Conservation (phyloP, 1,140 invertebrate genomes). For the Aphaenogaster floridana region DNA sequence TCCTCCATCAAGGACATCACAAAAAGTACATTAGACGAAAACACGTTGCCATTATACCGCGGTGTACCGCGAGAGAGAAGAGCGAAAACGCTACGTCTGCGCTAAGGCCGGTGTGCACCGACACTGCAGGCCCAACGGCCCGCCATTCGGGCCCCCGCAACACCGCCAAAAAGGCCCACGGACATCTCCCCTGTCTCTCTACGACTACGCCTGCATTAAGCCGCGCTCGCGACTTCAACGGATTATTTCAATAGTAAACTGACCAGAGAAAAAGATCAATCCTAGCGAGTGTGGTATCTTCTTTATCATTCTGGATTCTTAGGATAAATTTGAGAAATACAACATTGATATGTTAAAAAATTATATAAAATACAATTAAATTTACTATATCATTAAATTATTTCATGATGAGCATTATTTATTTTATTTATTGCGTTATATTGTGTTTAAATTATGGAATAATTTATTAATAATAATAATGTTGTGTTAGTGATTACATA, state of each 20-base stretch:
- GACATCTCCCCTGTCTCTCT: conserved; percentile 69
- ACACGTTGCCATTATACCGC: conserved; percentile 86
- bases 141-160: conserved; percentile 70
- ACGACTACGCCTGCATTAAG: conserved; percentile 72
- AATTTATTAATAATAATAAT: conserved; percentile 13
- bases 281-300: not conserved
- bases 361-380: not conserved
- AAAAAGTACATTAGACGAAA: conserved; percentile 88
- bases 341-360: not conserved
- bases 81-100: conserved; percentile 77
- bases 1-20: conserved; percentile 87
- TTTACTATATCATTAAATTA: not conserved
- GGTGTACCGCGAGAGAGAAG: conserved; percentile 73
- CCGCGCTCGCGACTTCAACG: conserved; percentile 66
- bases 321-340: not conserved
- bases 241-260: conserved; percentile 2
- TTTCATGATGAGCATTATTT: not conserved
- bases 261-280: not conserved
- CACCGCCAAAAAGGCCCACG: conserved; percentile 73
- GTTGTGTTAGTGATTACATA: not conserved
- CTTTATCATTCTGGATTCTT: not conserved
- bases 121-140: conserved; percentile 55
- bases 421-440: conserved; percentile 9
- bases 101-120: conserved; percentile 62
- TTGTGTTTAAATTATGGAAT: not conserved